Conservation (phyloP, 1,140 invertebrate genomes). For the Tetraneura akinire region DNA sequence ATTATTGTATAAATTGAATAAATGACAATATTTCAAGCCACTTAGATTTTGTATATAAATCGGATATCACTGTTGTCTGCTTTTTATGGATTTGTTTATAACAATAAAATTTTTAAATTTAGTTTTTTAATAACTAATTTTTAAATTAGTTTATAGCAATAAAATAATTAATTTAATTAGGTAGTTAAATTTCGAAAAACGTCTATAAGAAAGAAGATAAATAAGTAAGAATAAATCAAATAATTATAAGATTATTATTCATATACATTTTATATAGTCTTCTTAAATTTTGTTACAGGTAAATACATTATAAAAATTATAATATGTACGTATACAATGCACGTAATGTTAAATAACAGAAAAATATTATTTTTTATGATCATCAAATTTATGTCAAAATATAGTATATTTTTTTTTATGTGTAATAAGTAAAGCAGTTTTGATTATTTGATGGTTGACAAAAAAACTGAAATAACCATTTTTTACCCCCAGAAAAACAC, state of each 20-base stretch:
- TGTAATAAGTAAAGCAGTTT: neutral
- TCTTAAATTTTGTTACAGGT: neutral
- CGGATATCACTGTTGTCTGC: neutral
- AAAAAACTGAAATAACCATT: neutral
- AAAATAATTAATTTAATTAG: no score
- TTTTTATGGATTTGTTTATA: no score
- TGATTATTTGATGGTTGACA: neutral
- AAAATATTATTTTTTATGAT: neutral
- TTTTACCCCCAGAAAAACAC: slow-evolving; percentile 15
- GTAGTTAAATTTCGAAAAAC: no score
- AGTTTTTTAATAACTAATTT: no score
- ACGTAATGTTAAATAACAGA: no score
- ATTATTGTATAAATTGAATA: neutral
- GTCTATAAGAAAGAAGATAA: no score
- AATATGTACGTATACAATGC: neutral
- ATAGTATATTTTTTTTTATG: neutral
- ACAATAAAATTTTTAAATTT: no score
- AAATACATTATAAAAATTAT: neutral
- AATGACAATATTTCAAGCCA: no score
- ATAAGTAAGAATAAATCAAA: no score
- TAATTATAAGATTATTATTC: no score
- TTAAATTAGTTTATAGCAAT: no score
- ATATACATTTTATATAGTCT: neutral
- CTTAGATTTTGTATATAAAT: neutral
- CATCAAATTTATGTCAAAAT: neutral